A percentile compares a stretch with the other conserved stretches of the same genome.
Conservation (phyloP, 2,113 vertebrate genomes). For the Gopherus evgoodei region DNA sequence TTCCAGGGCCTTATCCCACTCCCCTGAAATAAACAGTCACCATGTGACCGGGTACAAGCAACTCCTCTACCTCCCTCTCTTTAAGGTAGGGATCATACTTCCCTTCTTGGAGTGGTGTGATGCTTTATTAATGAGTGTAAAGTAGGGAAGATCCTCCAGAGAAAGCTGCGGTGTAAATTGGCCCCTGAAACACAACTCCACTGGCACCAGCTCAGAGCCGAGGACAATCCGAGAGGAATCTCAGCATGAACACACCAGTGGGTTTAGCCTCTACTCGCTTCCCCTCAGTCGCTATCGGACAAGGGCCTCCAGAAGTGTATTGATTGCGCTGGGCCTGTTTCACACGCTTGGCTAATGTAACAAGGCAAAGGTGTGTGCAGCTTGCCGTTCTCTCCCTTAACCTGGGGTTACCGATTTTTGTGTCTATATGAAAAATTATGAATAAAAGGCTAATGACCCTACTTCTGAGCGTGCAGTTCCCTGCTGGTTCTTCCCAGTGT, state of each 20-base stretch:
- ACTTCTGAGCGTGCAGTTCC: background rate
- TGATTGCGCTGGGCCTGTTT: background rate
- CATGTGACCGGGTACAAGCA: background rate
- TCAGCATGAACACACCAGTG: background rate
- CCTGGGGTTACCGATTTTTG: background rate
- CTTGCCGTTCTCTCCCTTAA: fast-evolving
- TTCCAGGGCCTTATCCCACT: background rate
- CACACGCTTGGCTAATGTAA: background rate
- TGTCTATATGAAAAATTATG: background rate
- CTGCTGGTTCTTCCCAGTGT: too few species aligned
- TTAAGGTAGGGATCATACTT: background rate
- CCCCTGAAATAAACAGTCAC: too few species aligned
- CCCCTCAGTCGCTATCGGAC: background rate
- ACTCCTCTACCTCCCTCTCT: too few species aligned
- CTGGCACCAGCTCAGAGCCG: background rate
- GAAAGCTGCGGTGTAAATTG: background rate
- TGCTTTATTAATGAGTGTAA: background rate
- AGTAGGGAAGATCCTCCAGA: background rate
- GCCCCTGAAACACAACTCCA: background rate
- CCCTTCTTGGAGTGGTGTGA: background rate
- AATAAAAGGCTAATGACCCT: background rate
- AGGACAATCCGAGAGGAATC: background rate
- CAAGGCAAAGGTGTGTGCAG: background rate
- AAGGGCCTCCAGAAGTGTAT: background rate
- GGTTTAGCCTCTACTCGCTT: fast-evolving